These are phyloP conservation scores for Leptinotarsa defecta DNA, from an alignment of 1,140 invertebrate genomes.

Conservation along the genomic window DNA sequence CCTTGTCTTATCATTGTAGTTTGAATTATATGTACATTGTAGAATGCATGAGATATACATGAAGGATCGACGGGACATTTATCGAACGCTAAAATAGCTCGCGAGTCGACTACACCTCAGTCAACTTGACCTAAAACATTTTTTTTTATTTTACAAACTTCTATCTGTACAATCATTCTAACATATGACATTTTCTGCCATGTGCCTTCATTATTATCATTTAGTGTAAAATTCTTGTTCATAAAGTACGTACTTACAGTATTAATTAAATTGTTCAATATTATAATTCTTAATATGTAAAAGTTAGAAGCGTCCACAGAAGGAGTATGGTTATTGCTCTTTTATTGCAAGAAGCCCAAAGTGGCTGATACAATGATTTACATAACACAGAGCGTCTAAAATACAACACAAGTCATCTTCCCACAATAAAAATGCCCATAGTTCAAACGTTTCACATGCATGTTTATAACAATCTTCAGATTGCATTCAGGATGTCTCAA, in stretches of 20 bases:
- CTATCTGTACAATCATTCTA: conserved; percentile 59
- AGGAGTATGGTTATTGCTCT: conserved; percentile 62
- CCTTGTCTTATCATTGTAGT: conserved; percentile 70
- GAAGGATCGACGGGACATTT: conserved; percentile 44
- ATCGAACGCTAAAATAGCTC: conserved; percentile 39
- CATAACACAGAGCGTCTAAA: conserved; percentile 27
- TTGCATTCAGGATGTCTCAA: no score
- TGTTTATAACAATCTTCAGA: no score
- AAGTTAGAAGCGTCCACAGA: conserved; percentile 60
- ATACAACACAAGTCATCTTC: not conserved
- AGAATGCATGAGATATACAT: conserved; percentile 71
- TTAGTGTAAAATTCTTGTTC: conserved; percentile 57
- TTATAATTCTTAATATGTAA: conserved; percentile 56
- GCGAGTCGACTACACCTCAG: conserved; percentile 32
- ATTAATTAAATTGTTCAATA: conserved; percentile 54
- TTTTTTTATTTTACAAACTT: conserved; percentile 57
- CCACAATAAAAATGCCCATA: not conserved
- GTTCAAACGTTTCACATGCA: not conserved
- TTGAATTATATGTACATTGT: conserved; percentile 69
- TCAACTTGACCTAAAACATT: conserved; percentile 52
- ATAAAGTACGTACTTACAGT: conserved; percentile 58
- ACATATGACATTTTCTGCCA: conserved; percentile 43
- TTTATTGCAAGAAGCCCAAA: conserved; percentile 60
- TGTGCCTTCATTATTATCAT: conserved; percentile 54
- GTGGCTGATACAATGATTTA: conserved; percentile 46